Percentiles rank a stretch among this genome's conserved stretches.
Conservation (phyloP, 2,113 vertebrate species). For the Sylvia atricapilla region DNA sequence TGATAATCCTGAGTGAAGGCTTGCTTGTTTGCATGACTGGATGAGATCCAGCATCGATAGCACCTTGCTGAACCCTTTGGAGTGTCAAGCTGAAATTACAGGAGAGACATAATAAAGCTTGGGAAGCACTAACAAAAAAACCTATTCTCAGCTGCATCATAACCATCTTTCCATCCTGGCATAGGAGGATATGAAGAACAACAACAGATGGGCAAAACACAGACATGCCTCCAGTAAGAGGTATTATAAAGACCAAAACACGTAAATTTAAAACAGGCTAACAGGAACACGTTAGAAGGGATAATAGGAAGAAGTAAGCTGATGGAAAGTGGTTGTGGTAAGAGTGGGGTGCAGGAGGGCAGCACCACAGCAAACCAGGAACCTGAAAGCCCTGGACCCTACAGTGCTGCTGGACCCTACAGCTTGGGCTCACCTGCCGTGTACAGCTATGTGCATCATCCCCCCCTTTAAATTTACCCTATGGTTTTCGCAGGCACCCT, state of each 20-base stretch:
- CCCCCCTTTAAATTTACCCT: not conserved
- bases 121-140: not conserved
- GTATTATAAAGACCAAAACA: not conserved
- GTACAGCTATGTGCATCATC: not conserved
- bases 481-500: not conserved
- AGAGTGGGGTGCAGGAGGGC: not conserved
- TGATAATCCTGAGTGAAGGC: conserved; percentile 62
- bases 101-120: not conserved
- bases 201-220: not conserved
- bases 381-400: not conserved
- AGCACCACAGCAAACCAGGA: not conserved
- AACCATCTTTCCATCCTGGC: not conserved
- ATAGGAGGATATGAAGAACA: not conserved
- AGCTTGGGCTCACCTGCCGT: not conserved
- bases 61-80: conserved; percentile 38
- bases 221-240: not conserved
- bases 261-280: not conserved
- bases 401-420: not conserved
- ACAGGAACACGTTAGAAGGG: not conserved
- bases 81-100: conserved; percentile 47
- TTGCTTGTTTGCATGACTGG: conserved; percentile 37
- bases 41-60: conserved; percentile 39
- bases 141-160: not conserved
- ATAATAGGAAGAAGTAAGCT: not conserved
- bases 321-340: not conserved